Base-by-base conservation (phyloP, 2,113 vertebrate species). In the Ammodytes dubius region DNA sequence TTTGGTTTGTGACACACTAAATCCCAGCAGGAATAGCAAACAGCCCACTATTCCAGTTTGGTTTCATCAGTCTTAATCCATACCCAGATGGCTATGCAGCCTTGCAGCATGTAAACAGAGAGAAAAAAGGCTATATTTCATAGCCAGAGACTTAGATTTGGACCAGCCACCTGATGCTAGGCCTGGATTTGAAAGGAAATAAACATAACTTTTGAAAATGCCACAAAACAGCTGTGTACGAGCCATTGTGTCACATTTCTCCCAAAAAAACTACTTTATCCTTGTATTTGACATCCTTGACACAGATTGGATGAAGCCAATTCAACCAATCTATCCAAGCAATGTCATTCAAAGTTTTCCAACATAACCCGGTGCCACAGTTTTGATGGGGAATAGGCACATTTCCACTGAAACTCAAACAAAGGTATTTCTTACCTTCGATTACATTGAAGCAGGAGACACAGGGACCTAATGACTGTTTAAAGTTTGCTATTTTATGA, bases 1-100 rank as follows among this genome's bases (percentile, higher is more conserved):
- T 93, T 88, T 82, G 59, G 14, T 56, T 82, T 89, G 81, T 88
- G 81, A 89, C 81, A 57, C 77, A 86, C 57, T 70, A 49, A 72
- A 77, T 82, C 83, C 76, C 74, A 79, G 72, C 73, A 77, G 84
- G 42, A 65, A 65, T 46, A 54, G 42, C 35, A 73, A 70, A 74
- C 35, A 79, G 42, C 54, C 74, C 61, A 47, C 71, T 35, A 47
- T 63, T 88, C 66, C 80, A 46, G 76, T 80, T 65, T 27, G 63
- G 66, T 47, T 37, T 57, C 42, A 72, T 74, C 76, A 70, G 47
- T 66, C 27, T 49, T 12, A 61, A 77, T 63, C 56, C 59, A 27
- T 19, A 42, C 60, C 54, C 81, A 75, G 69, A 77, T 70, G 70
- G 53, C 17, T 56, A 6, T 70, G 47, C 5, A 58, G 68, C 39